phyloP scores from a whole-genome alignment of 2,797 vertebrate genomes.

The Cossypha heuglini region DNA sequence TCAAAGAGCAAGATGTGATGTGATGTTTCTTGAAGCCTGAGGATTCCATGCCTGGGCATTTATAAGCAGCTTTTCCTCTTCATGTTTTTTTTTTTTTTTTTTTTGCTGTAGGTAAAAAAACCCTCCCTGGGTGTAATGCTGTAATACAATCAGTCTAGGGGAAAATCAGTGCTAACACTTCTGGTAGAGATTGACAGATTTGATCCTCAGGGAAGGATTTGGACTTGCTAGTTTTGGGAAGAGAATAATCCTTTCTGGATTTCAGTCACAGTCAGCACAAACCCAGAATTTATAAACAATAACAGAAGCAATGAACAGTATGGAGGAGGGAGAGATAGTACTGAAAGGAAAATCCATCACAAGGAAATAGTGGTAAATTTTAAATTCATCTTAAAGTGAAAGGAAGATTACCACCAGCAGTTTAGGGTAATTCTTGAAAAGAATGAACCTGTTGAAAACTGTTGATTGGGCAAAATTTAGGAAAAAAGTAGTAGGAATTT shows the following conservation, averaged over 20 bases:
- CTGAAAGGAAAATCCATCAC: neutral
- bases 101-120: neutral
- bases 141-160: neutral
- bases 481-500: neutral
- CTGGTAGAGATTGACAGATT: neutral
- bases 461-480: neutral
- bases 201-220: neutral
- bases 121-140: fast-evolving
- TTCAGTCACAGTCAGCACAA: neutral
- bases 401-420: neutral
- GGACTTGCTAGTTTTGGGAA: neutral
- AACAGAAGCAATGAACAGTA: neutral
- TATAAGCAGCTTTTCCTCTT: neutral
- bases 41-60: neutral
- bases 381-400: neutral
- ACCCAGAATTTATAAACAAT: neutral
- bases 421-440: neutral
- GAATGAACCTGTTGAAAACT: neutral
- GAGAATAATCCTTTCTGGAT: neutral
- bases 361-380: neutral
- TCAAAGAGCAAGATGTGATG: fast-evolving
- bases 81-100: fast-evolving
- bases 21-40: neutral
- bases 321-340: neutral
- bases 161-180: neutral